Conservation (phyloP, 1,140 invertebrate genomes). For the Eufriesea mexicana region DNA sequence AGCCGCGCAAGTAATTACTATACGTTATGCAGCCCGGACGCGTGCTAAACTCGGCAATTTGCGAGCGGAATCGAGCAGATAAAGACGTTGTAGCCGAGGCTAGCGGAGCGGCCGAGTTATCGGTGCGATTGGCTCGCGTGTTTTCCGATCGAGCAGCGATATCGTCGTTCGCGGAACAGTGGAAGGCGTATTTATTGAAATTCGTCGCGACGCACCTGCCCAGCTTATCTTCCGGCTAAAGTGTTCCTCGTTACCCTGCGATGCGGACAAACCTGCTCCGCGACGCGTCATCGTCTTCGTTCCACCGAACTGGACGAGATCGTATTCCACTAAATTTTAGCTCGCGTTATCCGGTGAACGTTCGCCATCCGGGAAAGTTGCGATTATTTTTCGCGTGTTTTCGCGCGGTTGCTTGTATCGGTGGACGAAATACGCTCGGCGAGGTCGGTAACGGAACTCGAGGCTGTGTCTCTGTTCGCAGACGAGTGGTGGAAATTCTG, state of each 20-base stretch:
- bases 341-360: no score
- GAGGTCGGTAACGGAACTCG: no score
- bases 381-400: no score
- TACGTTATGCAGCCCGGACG: constrained; percentile 31
- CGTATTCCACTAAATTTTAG: no score
- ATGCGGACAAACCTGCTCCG: constrained; percentile 44
- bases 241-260: constrained; percentile 25
- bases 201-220: constrained; percentile 44
- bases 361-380: no score
- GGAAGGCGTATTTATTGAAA: constrained; percentile 42
- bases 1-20: constrained; percentile 30
- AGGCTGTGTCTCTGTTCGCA: no score
- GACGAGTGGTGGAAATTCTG: no score
- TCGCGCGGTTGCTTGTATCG: no score
- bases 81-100: background rate
- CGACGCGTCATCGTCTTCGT: constrained; percentile 29
- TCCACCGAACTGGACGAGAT: background rate
- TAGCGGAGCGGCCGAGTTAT: constrained; percentile 9
- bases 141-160: constrained; percentile 43
- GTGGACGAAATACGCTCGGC: no score
- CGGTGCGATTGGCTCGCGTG: constrained; percentile 35
- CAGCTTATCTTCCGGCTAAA: constrained; percentile 32
- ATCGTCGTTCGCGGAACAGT: background rate
- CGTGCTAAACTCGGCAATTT: constrained; percentile 46
- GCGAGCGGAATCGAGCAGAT: constrained; percentile 32